These are phyloP conservation scores for Elmis aenea DNA, from an alignment of 2,888 invertebrate genomes.

Conservation along the genomic window DNA sequence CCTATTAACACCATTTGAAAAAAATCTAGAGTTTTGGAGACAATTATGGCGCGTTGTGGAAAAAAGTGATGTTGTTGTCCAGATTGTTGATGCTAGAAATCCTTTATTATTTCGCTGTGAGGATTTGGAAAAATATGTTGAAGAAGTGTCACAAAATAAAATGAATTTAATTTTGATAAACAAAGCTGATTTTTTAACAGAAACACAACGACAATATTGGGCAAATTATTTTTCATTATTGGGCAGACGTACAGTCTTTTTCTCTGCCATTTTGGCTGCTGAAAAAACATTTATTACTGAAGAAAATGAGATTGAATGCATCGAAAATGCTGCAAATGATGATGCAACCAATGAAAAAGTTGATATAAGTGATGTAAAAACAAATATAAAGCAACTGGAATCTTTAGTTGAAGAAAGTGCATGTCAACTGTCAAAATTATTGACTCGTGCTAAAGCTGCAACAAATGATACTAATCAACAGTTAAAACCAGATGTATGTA, in stretches of 20 bases:
- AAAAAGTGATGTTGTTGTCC: conserved; percentile 84
- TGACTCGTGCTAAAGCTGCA: conserved; percentile 4
- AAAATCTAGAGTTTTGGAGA: conserved; percentile 96
- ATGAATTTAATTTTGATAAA: conserved; percentile 84
- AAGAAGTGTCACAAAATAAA: conserved; percentile 67
- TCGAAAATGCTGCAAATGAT: conserved; percentile 15
- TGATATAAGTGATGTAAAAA: conserved; percentile 46
- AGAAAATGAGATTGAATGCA: conserved; percentile 18
- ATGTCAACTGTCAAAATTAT: conserved; percentile 17
- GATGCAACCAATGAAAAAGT: conserved; percentile 10
- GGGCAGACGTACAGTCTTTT: conserved; percentile 76
- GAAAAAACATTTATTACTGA: conserved; percentile 7
- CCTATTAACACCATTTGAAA: conserved; percentile 92
- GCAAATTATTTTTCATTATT: conserved; percentile 73
- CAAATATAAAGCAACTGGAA: conserved; percentile 51
- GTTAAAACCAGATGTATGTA: background rate
- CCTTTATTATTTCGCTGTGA: conserved; percentile 82
- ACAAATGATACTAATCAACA: background rate
- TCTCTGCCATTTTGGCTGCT: conserved; percentile 62
- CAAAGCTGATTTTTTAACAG: conserved; percentile 89
- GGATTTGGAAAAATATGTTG: conserved; percentile 84
- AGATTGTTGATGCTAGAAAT: conserved; percentile 95
- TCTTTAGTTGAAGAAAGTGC: conserved; percentile 53
- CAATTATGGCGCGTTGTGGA: conserved; percentile 99
- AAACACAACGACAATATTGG: conserved; percentile 77